These are phyloP conservation scores for Panopea generosa DNA, from an alignment of 2,888 invertebrate species.

Conservation along the genomic window DNA sequence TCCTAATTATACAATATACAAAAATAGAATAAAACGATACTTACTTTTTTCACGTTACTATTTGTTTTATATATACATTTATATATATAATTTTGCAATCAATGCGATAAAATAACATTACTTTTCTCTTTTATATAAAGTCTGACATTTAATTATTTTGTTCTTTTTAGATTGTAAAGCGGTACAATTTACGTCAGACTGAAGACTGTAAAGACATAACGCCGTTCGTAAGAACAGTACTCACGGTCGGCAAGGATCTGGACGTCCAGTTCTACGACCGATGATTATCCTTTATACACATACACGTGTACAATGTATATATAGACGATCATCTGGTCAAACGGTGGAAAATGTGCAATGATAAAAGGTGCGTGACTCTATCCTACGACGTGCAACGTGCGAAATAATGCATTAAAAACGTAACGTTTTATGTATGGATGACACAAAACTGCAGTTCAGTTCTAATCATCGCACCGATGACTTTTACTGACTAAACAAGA, in stretches of 20 bases:
- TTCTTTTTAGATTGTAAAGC: conserved; percentile 79
- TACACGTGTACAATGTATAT: neutral
- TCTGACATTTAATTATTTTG: neutral
- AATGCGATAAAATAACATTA: neutral
- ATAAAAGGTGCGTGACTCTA: neutral
- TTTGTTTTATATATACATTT: neutral
- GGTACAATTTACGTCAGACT: conserved; percentile 73
- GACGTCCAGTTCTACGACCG: conserved; percentile 79
- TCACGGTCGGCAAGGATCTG: conserved; percentile 80
- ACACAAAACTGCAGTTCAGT: no score
- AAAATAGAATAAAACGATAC: no score
- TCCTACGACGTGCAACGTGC: no score
- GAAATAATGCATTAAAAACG: no score
- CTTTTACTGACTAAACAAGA: no score
- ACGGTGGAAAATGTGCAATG: neutral
- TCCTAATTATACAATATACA: no score
- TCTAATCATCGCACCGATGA: no score
- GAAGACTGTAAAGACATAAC: conserved; percentile 68
- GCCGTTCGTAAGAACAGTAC: conserved; percentile 78
- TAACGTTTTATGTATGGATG: no score
- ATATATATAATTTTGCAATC: neutral
- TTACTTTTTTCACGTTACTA: no score
- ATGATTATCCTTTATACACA: conserved; percentile 8
- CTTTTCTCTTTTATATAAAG: neutral
- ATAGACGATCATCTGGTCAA: neutral